Base-by-base conservation (phyloP, 2,797 vertebrate genomes). In the Geotria australis region DNA sequence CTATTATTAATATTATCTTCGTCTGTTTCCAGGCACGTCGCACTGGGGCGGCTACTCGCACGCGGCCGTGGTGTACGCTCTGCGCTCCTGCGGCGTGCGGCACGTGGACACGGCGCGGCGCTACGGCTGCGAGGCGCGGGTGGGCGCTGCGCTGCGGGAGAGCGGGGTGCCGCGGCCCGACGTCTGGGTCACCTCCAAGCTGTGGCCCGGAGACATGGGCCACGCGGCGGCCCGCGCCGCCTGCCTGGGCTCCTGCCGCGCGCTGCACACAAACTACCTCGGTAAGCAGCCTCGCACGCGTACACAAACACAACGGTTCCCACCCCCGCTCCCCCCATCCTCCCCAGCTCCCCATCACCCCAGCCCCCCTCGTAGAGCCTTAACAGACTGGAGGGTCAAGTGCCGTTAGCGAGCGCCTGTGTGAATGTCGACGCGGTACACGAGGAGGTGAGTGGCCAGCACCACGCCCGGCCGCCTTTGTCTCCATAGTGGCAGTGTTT, bases 131-230 rank as follows among this genome's bases (percentile, higher is more conserved):
- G 77, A 81, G 59, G 63, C 65, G 24, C 58, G 74, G 8, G 69
- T 79, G 57, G 71, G 67, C 1, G 61, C 70, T 61, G 69, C 73
- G 8, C 64, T 83, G 47, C 47, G 45, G 59, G 72, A 77, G 13
- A 76, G 76, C 8, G 64, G 62, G 2, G 58, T 79, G 46, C 66
- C 66, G 10, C 59, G 66, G 8, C 63, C 73, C 57, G 66, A 74
- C 8, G 66, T 80, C 48, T 81, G 78, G 77, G 59, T 83, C 66
- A 80, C 80, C 3, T 76, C 69, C 59, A 79, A 80, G 58, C 70
- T 80, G 46, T 82, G 78, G 73, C 71, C 66, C 0, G 61, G 48
- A 3, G 73, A 79, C 63, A 77, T 73, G 7, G 74, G 75, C 58
- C 74, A 74, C 64, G 62, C 64, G 47, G 67, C 62, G n/a, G 63